A percentile compares a stretch with the other conserved stretches of the same genome.
phyloP scores from a whole-genome alignment of 1,140 invertebrate species.

The Hyposmocoma kahamanoa region DNA sequence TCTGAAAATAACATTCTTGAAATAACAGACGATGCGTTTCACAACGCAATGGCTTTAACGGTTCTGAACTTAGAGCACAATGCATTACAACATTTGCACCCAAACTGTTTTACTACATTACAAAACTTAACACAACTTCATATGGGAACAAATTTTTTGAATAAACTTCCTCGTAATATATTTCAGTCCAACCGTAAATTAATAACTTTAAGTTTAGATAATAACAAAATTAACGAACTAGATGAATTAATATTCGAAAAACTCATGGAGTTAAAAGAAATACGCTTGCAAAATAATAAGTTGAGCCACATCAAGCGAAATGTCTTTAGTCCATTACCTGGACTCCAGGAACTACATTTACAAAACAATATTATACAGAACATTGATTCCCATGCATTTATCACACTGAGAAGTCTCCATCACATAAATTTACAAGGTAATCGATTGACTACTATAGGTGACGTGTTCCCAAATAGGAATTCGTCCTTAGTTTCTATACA shows the following conservation, averaged over 20 bases:
- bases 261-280: constrained; percentile 82
- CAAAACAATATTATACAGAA: constrained; percentile 89
- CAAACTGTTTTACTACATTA: constrained; percentile 81
- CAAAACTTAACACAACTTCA: constrained; percentile 87
- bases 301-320: constrained; percentile 83
- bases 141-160: constrained; percentile 90
- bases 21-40: constrained; percentile 86
- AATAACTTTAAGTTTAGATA: constrained; percentile 90
- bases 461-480: constrained; percentile 84
- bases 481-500: constrained; percentile 89
- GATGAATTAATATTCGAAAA: constrained; percentile 86
- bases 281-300: constrained; percentile 91
- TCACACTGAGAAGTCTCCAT: constrained; percentile 87
- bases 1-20: constrained; percentile 93
- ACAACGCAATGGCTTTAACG: constrained; percentile 82
- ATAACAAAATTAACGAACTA: constrained; percentile 89
- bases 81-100: constrained; percentile 84
- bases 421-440: constrained; percentile 93
- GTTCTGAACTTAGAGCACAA: constrained; percentile 93
- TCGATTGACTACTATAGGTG: constrained; percentile 82
- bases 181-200: constrained; percentile 84
- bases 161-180: constrained; percentile 81
- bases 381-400: constrained; percentile 89
- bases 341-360: constrained; percentile 87
- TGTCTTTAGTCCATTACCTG: constrained; percentile 86